phyloP scores from a whole-genome alignment of 1,140 invertebrate species.

The Neotoxoptera formosana region DNA sequence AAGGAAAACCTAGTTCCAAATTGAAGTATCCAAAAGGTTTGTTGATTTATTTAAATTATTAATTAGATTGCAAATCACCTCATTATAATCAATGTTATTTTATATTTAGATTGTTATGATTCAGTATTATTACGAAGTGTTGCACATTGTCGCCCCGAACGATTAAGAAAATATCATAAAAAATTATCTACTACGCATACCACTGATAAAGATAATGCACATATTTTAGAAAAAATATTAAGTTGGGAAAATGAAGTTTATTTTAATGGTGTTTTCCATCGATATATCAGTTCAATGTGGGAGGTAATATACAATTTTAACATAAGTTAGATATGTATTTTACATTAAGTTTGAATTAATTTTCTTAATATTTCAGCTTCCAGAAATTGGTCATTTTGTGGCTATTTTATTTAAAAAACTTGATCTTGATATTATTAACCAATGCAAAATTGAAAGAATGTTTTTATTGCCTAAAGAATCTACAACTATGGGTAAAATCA shows the following conservation, averaged over 20 bases:
- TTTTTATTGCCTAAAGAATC: conserved; percentile 57
- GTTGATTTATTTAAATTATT: background rate
- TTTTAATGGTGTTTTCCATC: conserved; percentile 30
- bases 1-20: background rate
- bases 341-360: background rate
- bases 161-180: conserved; percentile 47
- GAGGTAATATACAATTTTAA: conserved; percentile 70
- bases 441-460: conserved; percentile 57
- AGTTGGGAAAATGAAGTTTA: conserved; percentile 49
- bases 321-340: background rate
- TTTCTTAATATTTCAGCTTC: conserved; percentile 39
- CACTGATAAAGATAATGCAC: background rate
- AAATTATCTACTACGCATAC: background rate
- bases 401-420: conserved; percentile 35
- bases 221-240: conserved; percentile 42
- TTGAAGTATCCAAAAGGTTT: conserved; percentile 26
- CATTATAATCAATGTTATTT: background rate
- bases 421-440: conserved; percentile 30
- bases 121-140: conserved; percentile 29
- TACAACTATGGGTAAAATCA: conserved; percentile 41
- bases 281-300: conserved; percentile 79
- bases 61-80: background rate
- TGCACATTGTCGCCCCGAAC: conserved; percentile 31
- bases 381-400: conserved; percentile 50
- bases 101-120: conserved; percentile 55